Evolutionary conservation across 1,140 invertebrate species (phyloP), one percentile per base, ranked within the genome.

Genomic region (Aphelenchoides fujianensis): DNA sequence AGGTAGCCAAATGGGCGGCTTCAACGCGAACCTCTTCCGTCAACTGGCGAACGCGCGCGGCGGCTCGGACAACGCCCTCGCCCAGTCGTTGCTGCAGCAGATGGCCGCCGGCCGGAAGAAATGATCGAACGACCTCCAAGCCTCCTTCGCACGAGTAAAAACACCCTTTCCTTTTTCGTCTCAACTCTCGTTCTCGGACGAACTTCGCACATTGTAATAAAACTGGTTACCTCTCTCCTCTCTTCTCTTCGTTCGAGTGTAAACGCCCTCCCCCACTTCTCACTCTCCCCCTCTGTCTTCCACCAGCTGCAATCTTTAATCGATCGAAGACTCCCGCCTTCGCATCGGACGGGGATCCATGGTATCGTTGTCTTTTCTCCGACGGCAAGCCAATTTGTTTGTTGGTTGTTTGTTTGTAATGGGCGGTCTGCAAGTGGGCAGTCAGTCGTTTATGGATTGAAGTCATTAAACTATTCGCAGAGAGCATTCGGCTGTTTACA

Each of bases 131-230:
- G 41, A 48, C 12, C 23, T 48, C 23, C 41, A 48, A 48, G 23
- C 12, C 41, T 48, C 23, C 5, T 7, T 7, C 23, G 5, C 19
- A 59, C 55, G 28, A 32, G 55, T 59, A 59, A 7, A 48, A 48
- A 48, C 41, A 23, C 41, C 12, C 41, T 59, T 59, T 19, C 7
- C 23, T 27, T 59, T 23, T 5, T 59, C 55, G 5, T 19, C 55
- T 59, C 55, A 5, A 59, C 23, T 59, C 55, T 59, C 55, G n/a
- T 59, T 59, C 5, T 59, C 55, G 5, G 19, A 59, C 55, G 34
- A 19, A 5, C 23, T 59, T 59, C 55, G 55, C 55, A 59, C 55
- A 59, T 30, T 19, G 41, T 59, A 5, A 7, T 32, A 23, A 59
- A 59, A 59, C 55, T 59, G 55, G 55, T 59, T 59, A 32, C 7